Evolutionary conservation across 2,888 invertebrate species (phyloP).

Genomic region (Cynaeus angustus): DNA sequence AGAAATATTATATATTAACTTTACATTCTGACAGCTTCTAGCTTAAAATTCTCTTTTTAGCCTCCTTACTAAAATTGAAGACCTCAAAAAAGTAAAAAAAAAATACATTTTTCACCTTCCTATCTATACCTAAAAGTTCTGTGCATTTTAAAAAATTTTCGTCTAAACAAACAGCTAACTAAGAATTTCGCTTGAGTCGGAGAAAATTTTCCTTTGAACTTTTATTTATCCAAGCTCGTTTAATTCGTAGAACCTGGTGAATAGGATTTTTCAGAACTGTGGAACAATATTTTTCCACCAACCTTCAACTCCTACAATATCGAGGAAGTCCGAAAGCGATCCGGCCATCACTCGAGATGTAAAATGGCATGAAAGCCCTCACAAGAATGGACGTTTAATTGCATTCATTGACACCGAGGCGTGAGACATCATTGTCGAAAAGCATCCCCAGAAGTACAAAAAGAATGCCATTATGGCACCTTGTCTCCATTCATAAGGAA

Average conservation of each 20-base stretch:
- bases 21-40: too few species aligned
- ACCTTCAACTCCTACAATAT: conserved; percentile 2
- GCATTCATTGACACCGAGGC: conserved; percentile 70
- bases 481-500: conserved; percentile 64
- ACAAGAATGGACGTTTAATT: conserved; percentile 69
- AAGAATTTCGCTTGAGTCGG: too few species aligned
- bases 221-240: too few species aligned
- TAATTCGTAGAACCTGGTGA: background rate
- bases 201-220: too few species aligned
- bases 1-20: too few species aligned
- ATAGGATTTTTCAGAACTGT: background rate
- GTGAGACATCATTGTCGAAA: conserved; percentile 62
- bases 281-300: background rate
- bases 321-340: conserved; percentile 3
- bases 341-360: conserved; percentile 24
- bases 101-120: too few species aligned
- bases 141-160: too few species aligned
- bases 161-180: too few species aligned
- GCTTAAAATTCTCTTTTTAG: too few species aligned
- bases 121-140: too few species aligned
- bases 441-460: conserved; percentile 56
- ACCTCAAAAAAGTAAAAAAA: too few species aligned
- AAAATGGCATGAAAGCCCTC: conserved; percentile 25
- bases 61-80: too few species aligned
- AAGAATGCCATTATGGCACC: conserved; percentile 65